Conservation (phyloP, 2,113 vertebrate genomes). For the Austrofundulus limnaeus region DNA sequence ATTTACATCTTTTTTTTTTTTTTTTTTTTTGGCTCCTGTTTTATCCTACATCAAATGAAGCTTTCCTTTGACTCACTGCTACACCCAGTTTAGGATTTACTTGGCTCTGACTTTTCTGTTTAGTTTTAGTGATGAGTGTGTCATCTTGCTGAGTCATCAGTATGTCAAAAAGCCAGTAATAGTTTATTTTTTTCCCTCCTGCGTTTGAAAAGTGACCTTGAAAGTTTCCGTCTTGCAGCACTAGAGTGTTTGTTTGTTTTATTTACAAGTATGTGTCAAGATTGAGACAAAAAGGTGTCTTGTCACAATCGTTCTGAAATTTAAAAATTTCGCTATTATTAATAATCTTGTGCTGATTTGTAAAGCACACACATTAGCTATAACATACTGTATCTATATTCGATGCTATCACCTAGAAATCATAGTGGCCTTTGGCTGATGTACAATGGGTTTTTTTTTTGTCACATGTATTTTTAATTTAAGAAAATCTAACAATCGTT, state of each 20-base stretch:
- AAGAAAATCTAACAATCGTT: too few relatives aligned
- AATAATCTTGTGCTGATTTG: too few relatives aligned
- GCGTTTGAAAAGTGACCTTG: conserved; percentile 5
- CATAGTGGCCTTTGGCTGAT: too few relatives aligned
- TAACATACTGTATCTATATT: too few relatives aligned
- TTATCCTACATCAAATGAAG: background rate
- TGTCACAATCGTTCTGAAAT: background rate
- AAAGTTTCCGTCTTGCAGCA: conserved; percentile 21
- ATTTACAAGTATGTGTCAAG: background rate
- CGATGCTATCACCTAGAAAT: too few relatives aligned
- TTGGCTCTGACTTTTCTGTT: conserved; percentile 15
- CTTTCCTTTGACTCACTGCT: background rate
- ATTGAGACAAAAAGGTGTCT: background rate
- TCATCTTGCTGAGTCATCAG: conserved; percentile 32
- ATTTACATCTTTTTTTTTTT: background rate
- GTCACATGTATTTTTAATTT: too few relatives aligned
- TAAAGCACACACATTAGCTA: background rate
- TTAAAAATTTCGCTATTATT: background rate
- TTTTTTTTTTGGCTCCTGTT: too few relatives aligned
- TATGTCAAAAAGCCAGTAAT: background rate
- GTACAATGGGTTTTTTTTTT: too few relatives aligned
- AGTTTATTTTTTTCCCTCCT: conserved; percentile 5
- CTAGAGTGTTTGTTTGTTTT: background rate
- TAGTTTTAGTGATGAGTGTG: background rate
- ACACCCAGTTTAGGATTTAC: background rate